Percentiles rank a stretch among this genome's conserved stretches.
Evolutionary conservation across 2,797 vertebrate genomes (phyloP).

Genomic region (Champsocephalus esox): DNA sequence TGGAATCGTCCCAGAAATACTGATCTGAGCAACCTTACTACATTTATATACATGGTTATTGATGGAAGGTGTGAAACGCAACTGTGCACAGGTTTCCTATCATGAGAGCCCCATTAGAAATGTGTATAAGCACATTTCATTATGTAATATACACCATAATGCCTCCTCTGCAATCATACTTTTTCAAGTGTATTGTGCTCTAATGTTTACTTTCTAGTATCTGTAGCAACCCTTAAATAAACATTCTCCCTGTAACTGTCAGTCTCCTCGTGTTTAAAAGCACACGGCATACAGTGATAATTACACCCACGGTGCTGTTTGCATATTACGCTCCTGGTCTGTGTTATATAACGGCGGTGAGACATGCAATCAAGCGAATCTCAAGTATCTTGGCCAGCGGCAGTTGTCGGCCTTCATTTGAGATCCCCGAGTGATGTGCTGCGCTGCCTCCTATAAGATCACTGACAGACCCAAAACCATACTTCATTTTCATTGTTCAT

Average conservation of each 20-base stretch:
- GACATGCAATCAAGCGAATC: conserved; percentile 40
- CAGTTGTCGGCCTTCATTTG: conserved; percentile 65
- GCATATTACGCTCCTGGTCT: conserved; percentile 24
- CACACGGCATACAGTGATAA: conserved; percentile 34
- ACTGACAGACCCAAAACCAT: background rate
- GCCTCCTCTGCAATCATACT: background rate
- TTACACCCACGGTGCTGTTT: conserved; percentile 31
- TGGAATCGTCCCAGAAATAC: too few species aligned
- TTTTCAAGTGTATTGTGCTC: background rate
- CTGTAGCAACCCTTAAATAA: background rate
- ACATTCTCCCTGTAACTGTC: conserved; percentile 1
- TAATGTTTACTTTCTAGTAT: background rate
- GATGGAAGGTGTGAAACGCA: background rate
- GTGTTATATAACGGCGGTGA: conserved; percentile 47
- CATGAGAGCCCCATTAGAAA: background rate
- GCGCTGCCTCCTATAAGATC: conserved; percentile 18
- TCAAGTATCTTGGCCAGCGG: conserved; percentile 30
- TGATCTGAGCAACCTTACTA: too few species aligned
- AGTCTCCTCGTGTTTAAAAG: conserved; percentile 30
- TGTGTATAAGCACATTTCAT: background rate
- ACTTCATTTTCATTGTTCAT: background rate
- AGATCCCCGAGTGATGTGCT: conserved; percentile 23
- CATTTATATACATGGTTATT: background rate
- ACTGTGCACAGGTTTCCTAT: too few species aligned
- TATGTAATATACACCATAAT: background rate